Evolutionary conservation across 2,113 vertebrate genomes (phyloP).

Genomic region (Oreochromis aureus): DNA sequence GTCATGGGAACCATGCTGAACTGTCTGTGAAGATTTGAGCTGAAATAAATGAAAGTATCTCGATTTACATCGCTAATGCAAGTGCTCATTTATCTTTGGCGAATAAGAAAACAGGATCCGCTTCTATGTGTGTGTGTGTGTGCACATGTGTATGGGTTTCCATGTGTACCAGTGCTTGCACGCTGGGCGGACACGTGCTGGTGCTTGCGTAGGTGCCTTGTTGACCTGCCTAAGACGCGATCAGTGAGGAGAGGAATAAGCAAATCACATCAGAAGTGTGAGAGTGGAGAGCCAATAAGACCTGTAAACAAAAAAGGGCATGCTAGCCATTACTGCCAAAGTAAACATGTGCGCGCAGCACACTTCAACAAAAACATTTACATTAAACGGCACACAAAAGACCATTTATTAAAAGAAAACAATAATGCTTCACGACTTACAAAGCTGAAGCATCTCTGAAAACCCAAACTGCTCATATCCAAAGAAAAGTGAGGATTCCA

Average conservation of each 20-base stretch:
- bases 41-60: conserved; percentile 44
- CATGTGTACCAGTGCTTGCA: neutral
- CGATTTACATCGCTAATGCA: conserved; percentile 24
- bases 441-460: conserved; percentile 36
- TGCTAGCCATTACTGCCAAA: conserved; percentile 24
- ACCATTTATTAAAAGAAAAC: conserved; percentile 66
- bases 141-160: neutral
- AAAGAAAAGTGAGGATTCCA: conserved; percentile 31
- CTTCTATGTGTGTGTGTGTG: neutral
- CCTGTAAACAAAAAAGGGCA: conserved; percentile 48
- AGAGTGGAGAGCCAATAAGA: conserved; percentile 39
- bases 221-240: neutral
- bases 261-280: conserved; percentile 7
- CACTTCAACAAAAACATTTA: conserved; percentile 59
- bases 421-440: conserved; percentile 30
- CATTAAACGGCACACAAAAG: conserved; percentile 42
- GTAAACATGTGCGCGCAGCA: conserved; percentile 33
- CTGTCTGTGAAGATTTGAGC: conserved; percentile 56
- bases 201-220: neutral
- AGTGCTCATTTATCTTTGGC: conserved; percentile 14
- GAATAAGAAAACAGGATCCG: neutral
- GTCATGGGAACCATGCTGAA: conserved; percentile 74
- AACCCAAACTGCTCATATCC: conserved; percentile 21
- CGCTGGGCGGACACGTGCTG: neutral
- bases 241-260: conserved; percentile 19